phyloP scores from a whole-genome alignment of 2,113 vertebrate genomes.

The Anguilla japonica region DNA sequence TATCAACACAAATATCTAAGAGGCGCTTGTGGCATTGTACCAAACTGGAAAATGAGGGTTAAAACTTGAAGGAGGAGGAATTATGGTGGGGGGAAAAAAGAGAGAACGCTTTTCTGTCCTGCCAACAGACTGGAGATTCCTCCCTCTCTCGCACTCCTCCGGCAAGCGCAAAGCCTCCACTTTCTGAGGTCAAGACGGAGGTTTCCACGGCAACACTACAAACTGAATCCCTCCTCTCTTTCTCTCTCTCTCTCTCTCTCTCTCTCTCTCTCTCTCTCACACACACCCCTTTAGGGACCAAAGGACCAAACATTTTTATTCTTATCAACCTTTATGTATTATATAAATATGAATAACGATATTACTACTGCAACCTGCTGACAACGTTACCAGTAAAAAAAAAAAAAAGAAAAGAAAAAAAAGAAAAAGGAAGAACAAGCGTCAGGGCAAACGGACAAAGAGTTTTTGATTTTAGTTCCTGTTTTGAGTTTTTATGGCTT shows the following conservation, averaged over 20 bases:
- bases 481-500: conserved; percentile 16
- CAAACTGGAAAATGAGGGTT: conserved; percentile 34
- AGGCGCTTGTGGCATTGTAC: conserved; percentile 26
- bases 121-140: background rate
- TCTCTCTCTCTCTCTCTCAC: background rate
- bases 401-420: conserved; percentile 4
- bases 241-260: background rate
- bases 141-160: conserved; percentile 1
- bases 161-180: conserved; percentile 20
- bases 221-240: background rate
- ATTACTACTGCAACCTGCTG: conserved; percentile 29
- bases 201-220: background rate
- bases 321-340: conserved; percentile 33
- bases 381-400: conserved; percentile 5
- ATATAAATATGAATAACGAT: conserved; percentile 21
- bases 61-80: conserved; percentile 29
- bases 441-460: conserved; percentile 21
- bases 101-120: conserved; percentile 2
- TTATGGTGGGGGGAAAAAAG: background rate
- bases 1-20: background rate
- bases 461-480: background rate
- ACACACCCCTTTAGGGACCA: conserved; percentile 29
- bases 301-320: conserved; percentile 41
- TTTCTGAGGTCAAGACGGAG: conserved; percentile 19
- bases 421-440: conserved; percentile 1